Evolutionary conservation across 1,140 invertebrate genomes (phyloP).

Genomic region (Drosophila yakuba): DNA sequence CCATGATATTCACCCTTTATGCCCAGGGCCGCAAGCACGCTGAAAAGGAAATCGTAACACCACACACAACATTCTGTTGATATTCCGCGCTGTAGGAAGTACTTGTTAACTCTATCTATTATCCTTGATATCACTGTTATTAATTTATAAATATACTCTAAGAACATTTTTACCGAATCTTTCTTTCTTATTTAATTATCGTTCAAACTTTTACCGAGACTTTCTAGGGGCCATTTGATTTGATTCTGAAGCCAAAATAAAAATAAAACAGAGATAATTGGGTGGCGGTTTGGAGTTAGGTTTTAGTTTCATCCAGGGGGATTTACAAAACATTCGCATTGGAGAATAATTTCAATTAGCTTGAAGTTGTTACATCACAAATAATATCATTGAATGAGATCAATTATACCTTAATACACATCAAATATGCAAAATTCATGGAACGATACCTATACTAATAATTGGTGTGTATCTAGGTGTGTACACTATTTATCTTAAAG

Average conservation of each 20-base stretch:
- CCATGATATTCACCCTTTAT: constrained; percentile 55
- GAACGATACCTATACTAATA: constrained; percentile 31
- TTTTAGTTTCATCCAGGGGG: constrained; percentile 39
- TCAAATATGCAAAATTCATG: constrained; percentile 31
- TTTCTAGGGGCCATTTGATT: constrained; percentile 34
- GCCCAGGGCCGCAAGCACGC: not conserved
- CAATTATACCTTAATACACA: constrained; percentile 37
- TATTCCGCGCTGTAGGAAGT: constrained; percentile 41
- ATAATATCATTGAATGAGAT: constrained; percentile 70
- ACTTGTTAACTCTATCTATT: constrained; percentile 33
- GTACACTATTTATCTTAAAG: constrained; percentile 51
- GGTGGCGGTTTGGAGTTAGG: constrained; percentile 15
- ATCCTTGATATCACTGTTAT: constrained; percentile 62
- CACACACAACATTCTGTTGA: constrained; percentile 35
- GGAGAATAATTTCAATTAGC: constrained; percentile 17
- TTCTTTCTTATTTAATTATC: constrained; percentile 32
- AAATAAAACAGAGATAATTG: not conserved
- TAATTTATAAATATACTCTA: constrained; percentile 77
- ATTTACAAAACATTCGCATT: constrained; percentile 34
- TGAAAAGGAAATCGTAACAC: not conserved
- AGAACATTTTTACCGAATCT: constrained; percentile 49
- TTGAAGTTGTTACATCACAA: constrained; percentile 48
- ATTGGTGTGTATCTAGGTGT: constrained; percentile 23
- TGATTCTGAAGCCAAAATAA: not conserved
- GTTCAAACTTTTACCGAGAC: constrained; percentile 3